Base-by-base conservation (phyloP, 2,113 vertebrate genomes). In the Elachura formosa region DNA sequence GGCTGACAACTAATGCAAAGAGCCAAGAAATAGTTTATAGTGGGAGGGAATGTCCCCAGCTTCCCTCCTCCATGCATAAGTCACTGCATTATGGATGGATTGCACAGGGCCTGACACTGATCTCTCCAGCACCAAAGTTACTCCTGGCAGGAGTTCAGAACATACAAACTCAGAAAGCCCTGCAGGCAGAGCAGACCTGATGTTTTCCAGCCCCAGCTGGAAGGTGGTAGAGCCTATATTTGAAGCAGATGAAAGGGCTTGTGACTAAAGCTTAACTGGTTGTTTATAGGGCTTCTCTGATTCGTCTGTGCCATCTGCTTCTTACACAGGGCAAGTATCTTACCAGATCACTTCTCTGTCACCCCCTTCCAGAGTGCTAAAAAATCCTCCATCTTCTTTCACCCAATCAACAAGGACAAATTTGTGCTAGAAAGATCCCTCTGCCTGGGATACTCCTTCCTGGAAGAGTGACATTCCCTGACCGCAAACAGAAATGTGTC, bases 121-220 rank as follows among this genome's bases (percentile, higher is more conserved):
- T 90, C 67, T 46, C 62, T 71, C 46, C 63, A 94, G 89, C 82
- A 84, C 66, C 89, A 62, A 81, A 84, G 89, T 84, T 76, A 80
- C 89, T 79, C 63, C 78, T 96, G 87, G 94, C 84, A 83, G 10
- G 46, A 49, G n/a, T 87, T 93, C 93, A 97, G 89, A 62, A 90
- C 43, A 36, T 20, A 77, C 75, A 83, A 28, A 89, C 48, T 83
- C 20, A 12, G 67, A 85, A 86, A 86, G 59, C 55, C 72, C 88
- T 1, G 2, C 55, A 74, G 82, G 63, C 90, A 77, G 75, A 93
- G 86, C 55, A 86, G 52, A 80, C n/a, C 91, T 63, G 77, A 79
- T 52, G 24, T 79, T 84, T 91, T 89, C 74, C 96, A 95, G 78
- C 67, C 77, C 54, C 59, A 83, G 51, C 67, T 97, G 89, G 78